phyloP scores from a whole-genome alignment of 2,797 vertebrate genomes.

The Pelodytes ibericus region DNA sequence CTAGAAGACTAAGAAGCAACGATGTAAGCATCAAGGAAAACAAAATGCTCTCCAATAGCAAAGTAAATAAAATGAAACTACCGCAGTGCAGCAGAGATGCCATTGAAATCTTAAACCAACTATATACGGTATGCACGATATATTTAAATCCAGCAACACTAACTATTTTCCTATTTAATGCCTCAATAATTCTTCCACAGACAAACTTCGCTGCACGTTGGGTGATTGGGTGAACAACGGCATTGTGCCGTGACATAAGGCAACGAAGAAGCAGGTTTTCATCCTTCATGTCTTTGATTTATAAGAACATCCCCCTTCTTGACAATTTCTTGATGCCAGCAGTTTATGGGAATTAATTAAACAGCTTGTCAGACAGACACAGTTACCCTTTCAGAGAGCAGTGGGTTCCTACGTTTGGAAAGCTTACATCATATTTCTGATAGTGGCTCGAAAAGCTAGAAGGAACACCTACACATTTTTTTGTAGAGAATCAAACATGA shows the following conservation, averaged over 20 bases:
- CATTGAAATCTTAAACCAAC: neutral
- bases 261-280: conserved; percentile 31
- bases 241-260: conserved; percentile 28
- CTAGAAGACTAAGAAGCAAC: no score
- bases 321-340: conserved; percentile 29
- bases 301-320: conserved; percentile 26
- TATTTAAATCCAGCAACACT: conserved; percentile 16
- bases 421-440: neutral
- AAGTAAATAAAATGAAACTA: neutral
- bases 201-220: neutral
- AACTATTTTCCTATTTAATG: conserved; percentile 46
- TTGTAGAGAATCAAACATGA: no score
- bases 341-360: conserved; percentile 31
- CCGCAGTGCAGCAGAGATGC: neutral
- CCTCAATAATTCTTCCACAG: conserved; percentile 12
- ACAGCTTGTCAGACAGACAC: conserved; percentile 16
- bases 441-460: no score
- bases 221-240: conserved; percentile 16
- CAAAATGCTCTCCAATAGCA: no score
- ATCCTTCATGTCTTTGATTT: conserved; percentile 37
- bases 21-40: no score
- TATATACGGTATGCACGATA: neutral
- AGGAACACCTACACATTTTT: neutral
- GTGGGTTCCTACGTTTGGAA: neutral
- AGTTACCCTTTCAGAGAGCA: conserved; percentile 1